phyloP scores from a whole-genome alignment of 2,888 invertebrate species.

The Germaria angustata region DNA sequence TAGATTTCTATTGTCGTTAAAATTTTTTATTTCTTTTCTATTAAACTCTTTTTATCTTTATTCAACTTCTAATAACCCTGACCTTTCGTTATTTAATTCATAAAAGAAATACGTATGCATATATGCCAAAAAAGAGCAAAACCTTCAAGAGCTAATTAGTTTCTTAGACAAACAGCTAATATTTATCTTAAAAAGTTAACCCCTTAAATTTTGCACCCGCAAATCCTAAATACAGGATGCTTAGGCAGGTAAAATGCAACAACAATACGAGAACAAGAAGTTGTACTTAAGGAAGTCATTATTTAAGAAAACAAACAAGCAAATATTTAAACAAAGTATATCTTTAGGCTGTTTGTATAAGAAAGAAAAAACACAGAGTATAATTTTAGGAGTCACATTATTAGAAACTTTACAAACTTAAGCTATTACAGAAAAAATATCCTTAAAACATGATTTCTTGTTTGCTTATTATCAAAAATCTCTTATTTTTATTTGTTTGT shows the following conservation, averaged over 20 bases:
- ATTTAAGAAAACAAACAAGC: neutral
- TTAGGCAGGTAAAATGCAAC: neutral
- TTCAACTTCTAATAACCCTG: slow-evolving; percentile 35
- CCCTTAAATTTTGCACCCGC: neutral
- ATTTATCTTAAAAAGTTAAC: slow-evolving; percentile 17
- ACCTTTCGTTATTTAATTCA: slow-evolving; percentile 24
- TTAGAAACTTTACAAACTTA: neutral
- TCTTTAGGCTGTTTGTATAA: neutral
- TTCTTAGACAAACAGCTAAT: slow-evolving; percentile 20
- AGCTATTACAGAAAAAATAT: neutral
- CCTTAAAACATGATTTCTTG: neutral
- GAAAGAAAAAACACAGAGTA: neutral
- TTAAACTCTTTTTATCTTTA: neutral
- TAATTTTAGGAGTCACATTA: neutral
- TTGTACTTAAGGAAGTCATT: neutral
- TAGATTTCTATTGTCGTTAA: neutral
- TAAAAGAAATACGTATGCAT: neutral
- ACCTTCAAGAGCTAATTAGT: slow-evolving; percentile 52
- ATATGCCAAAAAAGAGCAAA: slow-evolving; percentile 4
- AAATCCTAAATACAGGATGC: neutral
- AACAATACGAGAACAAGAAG: neutral
- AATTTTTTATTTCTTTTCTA: neutral
- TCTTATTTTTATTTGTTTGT: neutral
- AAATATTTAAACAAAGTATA: neutral
- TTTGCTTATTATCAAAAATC: neutral